These are phyloP conservation scores for Drosophila tsacasi DNA, from an alignment of 1,140 invertebrate genomes.

Conservation along the genomic window DNA sequence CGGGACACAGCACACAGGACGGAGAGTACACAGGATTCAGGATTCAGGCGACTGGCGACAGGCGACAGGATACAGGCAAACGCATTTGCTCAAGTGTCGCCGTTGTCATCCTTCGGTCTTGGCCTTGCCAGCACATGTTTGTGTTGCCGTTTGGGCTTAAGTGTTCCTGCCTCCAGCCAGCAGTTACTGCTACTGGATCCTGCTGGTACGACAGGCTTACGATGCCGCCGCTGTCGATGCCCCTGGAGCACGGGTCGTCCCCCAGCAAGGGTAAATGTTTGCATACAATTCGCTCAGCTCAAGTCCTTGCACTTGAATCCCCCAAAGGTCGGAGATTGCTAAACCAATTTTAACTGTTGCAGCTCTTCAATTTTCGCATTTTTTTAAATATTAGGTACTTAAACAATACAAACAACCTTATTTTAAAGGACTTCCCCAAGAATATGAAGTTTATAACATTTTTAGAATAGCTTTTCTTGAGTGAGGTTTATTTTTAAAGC, in stretches of 20 bases:
- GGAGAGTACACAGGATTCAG: conserved; percentile 2
- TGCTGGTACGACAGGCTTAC: conserved; percentile 20
- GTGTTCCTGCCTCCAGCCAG: conserved; percentile 26
- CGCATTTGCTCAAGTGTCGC: conserved; percentile 42
- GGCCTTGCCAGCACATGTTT: conserved; percentile 58
- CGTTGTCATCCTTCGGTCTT: conserved; percentile 33
- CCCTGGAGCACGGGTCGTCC: neutral
- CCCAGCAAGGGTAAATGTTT: conserved; percentile 37
- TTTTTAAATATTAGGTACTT: neutral
- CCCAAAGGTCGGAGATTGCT: conserved; percentile 10
- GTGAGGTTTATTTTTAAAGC: neutral
- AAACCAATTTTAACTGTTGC: conserved; percentile 14
- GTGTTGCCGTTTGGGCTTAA: conserved; percentile 60
- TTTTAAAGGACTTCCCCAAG: too few species aligned
- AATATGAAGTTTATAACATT: neutral
- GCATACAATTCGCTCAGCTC: conserved; percentile 37
- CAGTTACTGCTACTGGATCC: conserved; percentile 24
- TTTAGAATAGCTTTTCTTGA: neutral
- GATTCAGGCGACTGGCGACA: neutral
- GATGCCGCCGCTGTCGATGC: conserved; percentile 8
- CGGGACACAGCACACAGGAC: neutral
- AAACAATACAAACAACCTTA: too few species aligned
- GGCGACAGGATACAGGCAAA: conserved; percentile 16
- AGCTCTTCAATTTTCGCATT: neutral
- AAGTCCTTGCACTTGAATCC: conserved; percentile 53